Percentiles rank a stretch among this genome's conserved stretches.
These are phyloP conservation scores for Anneissia japonica DNA, from an alignment of 35 echinoderm and acorn worm species.

Conservation along the genomic window DNA sequence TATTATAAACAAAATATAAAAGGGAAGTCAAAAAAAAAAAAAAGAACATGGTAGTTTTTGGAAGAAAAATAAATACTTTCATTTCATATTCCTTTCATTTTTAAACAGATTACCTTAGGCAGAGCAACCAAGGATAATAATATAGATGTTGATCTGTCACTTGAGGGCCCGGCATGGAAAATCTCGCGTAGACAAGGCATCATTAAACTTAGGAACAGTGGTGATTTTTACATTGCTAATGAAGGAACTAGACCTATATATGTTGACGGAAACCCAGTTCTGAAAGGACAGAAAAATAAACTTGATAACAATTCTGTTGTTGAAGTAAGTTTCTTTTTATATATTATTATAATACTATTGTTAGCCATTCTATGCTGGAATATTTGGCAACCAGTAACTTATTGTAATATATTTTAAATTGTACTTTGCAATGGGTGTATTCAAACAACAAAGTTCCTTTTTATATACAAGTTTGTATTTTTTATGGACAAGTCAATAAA, in stretches of 20 bases:
- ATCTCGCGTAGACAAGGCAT: constrained; percentile 79
- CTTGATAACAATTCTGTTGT: constrained; percentile 94
- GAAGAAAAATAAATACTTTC: neutral
- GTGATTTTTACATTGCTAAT: constrained; percentile 93
- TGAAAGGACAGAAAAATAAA: constrained; percentile 64
- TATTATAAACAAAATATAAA: neutral
- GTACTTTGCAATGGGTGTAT: no score
- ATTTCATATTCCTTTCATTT: neutral
- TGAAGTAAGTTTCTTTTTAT: constrained; percentile 38
- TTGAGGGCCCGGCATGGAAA: constrained; percentile 93
- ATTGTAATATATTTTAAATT: no score
- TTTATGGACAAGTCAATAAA: no score
- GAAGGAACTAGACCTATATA: constrained; percentile 90
- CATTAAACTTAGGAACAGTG: constrained; percentile 91
- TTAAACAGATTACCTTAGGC: constrained; percentile 73
- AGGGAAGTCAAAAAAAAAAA: neutral
- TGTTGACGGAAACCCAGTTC: constrained; percentile 80
- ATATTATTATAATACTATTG: no score
- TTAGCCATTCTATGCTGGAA: neutral
- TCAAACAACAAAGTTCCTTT: no score
- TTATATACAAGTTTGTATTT: no score
- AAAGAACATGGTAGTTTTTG: neutral
- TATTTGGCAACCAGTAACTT: no score
- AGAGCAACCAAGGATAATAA: constrained; percentile 73
- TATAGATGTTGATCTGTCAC: constrained; percentile 82